Evolutionary conservation across 92 coral and sea anemone species (phyloP), one percentile per base, ranked within the genome.

Genomic region (Palythoa grandis): DNA sequence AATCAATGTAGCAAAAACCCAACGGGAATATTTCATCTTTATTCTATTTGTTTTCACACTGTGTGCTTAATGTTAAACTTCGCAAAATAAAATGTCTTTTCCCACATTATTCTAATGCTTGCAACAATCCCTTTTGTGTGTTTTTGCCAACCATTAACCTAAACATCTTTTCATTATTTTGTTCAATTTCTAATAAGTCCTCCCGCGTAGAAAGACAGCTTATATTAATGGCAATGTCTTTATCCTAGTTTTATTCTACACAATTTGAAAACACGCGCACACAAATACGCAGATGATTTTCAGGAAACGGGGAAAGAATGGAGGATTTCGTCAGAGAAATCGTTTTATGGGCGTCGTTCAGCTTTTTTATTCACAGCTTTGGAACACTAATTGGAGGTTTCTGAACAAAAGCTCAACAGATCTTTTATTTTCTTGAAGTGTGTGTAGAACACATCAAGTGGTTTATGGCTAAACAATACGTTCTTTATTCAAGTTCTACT

Each of bases 21-120:
- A 66, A 74, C 74, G 73, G 85, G 74, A 40, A 78, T 47, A 60
- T 78, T 78, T 61, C 35, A 10, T 60, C 25, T 66, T 48, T 11
- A 24, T 43, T 20, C 25, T 24, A 65, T 40, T 66, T 80, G 85
- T 47, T 80, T 80, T 66, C 85, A 80, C 74, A 80, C 85, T 66
- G 85, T 11, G 75, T 50, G 60, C 74, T 53, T 80, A 80, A 80
- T 80, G 47, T 20, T 19, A 68, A 80, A 65, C 38, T 80, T 80
- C 38, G 39, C 38, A 12, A 80, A 80, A 48, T 52, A 80, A 80
- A 80, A 67, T 56, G 85, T 48, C 74, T 13, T 23, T 80, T 80
- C 85, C 74, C 85, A 80, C 61, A 80, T 80, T 80, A 80, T 80
- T 80, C 74, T 80, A 66, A 68, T 80, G 61, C 85, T 50, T 80